These are phyloP conservation scores for Sardina pilchardus DNA, from an alignment of 2,113 vertebrate species.

Conservation along the genomic window DNA sequence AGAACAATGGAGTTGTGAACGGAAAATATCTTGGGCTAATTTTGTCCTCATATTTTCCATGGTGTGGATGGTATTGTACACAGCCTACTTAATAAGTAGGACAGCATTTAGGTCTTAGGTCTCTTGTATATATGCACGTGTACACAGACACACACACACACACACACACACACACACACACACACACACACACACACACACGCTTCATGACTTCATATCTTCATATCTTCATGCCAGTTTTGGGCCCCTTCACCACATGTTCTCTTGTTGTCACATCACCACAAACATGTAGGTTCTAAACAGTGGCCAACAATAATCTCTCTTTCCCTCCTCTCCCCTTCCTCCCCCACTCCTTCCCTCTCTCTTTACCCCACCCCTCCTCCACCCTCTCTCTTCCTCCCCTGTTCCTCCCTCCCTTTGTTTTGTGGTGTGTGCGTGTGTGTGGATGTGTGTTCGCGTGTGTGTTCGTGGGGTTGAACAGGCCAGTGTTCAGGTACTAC, in stretches of 20 bases:
- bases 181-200: slow-evolving; percentile 24
- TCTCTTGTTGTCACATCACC: slow-evolving; percentile 34
- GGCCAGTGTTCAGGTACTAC: slow-evolving; percentile 53
- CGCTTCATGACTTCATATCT: neutral
- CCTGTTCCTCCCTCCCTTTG: slow-evolving; percentile 15
- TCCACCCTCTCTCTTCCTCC: slow-evolving; percentile 29
- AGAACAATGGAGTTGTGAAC: neutral
- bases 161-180: slow-evolving; percentile 16
- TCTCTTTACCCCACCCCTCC: slow-evolving; percentile 28
- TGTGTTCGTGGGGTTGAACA: slow-evolving; percentile 51
- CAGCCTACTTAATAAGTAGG: slow-evolving; percentile 9
- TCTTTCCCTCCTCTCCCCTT: slow-evolving; percentile 64
- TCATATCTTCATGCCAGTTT: neutral
- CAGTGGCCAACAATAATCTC: slow-evolving; percentile 65
- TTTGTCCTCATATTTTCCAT: neutral
- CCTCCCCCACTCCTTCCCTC: slow-evolving; percentile 33
- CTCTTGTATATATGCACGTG: neutral
- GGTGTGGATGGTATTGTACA: neutral
- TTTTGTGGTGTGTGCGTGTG: slow-evolving; percentile 25
- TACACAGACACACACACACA: neutral
- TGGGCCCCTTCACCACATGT: slow-evolving; percentile 28
- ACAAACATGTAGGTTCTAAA: slow-evolving; percentile 40
- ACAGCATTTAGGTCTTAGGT: neutral
- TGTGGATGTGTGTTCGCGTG: neutral
- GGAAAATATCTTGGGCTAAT: neutral